Conservation (phyloP, 23 tunicate genomes). For the Styela clava region DNA sequence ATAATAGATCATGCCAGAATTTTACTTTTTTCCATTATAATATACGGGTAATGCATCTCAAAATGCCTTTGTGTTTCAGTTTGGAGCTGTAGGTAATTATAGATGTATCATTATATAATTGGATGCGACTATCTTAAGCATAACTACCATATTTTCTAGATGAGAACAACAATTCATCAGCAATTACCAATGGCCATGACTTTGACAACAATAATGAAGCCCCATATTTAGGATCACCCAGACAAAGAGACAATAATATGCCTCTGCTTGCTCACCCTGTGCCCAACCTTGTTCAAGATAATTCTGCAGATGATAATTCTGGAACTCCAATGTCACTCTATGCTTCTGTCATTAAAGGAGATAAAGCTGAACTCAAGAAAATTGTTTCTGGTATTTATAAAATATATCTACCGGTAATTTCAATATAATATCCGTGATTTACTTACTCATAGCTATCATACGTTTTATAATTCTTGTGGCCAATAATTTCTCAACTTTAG, state of each 20-base stretch:
- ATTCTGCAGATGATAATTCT: background rate
- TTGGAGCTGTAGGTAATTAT: too few relatives aligned
- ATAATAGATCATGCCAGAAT: too few relatives aligned
- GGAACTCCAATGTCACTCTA: conserved; percentile 48
- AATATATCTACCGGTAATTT: too few relatives aligned
- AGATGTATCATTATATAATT: too few relatives aligned
- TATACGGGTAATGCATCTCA: too few relatives aligned
- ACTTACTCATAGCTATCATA: background rate
- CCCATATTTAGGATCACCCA: background rate
- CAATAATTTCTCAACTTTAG: too few relatives aligned
- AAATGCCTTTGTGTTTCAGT: too few relatives aligned
- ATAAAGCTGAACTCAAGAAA: conserved; percentile 80
- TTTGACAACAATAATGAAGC: background rate
- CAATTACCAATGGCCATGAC: background rate
- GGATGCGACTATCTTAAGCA: too few relatives aligned
- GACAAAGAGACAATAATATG: background rate
- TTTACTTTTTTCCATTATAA: too few relatives aligned
- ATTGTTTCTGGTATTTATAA: conserved; percentile 41
- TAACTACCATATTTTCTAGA: too few relatives aligned
- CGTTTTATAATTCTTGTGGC: background rate
- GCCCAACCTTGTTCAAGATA: background rate
- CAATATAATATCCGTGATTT: background rate
- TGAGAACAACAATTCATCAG: background rate
- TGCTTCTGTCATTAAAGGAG: conserved; percentile 78
- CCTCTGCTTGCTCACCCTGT: conserved; percentile 6